phyloP scores from a whole-genome alignment of 2,797 vertebrate species.

The Sorex maritimensis region DNA sequence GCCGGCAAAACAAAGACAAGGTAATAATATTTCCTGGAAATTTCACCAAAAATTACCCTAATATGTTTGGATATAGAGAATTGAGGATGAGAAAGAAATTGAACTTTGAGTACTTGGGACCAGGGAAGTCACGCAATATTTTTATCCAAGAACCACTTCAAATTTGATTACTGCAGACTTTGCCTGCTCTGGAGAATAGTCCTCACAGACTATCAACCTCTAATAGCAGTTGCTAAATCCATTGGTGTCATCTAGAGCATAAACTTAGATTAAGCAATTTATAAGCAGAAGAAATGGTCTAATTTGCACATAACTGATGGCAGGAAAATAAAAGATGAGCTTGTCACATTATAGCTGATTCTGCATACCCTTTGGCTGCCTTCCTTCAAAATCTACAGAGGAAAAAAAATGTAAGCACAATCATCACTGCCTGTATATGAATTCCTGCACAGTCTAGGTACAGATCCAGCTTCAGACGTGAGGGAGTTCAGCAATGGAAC shows the following conservation, averaged over 20 bases:
- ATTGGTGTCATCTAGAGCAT: conserved; percentile 22
- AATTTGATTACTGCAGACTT: neutral
- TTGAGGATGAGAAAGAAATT: neutral
- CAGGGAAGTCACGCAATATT: neutral
- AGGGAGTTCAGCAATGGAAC: neutral
- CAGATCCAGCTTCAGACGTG: neutral
- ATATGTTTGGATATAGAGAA: conserved; percentile 26
- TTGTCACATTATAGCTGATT: conserved; percentile 65
- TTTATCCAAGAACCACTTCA: conserved; percentile 21
- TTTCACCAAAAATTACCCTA: neutral
- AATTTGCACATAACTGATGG: conserved; percentile 74
- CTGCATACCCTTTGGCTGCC: neutral
- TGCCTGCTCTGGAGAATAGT: conserved; percentile 12
- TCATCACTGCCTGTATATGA: neutral
- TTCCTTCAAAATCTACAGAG: conserved; percentile 35
- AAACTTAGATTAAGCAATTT: conserved; percentile 72
- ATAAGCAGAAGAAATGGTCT: conserved; percentile 56
- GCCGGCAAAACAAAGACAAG: neutral
- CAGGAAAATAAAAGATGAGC: conserved; percentile 72
- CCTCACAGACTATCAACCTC: conserved; percentile 32
- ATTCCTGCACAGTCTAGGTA: no score
- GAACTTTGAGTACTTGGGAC: neutral
- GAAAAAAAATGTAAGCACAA: neutral
- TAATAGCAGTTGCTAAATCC: conserved; percentile 47
- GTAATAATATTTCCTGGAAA: neutral